phyloP scores from a whole-genome alignment of 2,113 vertebrate genomes.

The Butastur rufipennis region DNA sequence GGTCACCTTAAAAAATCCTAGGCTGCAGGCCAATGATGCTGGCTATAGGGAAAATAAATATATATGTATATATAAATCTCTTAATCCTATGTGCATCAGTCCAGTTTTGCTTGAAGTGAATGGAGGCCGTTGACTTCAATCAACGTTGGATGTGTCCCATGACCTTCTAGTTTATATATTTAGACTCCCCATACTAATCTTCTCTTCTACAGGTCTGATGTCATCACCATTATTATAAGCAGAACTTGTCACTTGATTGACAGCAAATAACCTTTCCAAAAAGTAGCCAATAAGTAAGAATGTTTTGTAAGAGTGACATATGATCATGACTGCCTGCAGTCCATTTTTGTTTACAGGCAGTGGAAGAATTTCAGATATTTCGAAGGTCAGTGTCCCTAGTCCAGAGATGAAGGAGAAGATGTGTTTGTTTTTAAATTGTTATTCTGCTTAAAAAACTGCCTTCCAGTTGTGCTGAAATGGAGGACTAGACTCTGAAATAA shows the following conservation, averaged over 20 bases:
- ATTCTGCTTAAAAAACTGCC: not conserved
- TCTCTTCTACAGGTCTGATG: constrained; percentile 31
- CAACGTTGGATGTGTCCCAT: not conserved
- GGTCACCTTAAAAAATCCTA: constrained; percentile 7
- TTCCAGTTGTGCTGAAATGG: not conserved
- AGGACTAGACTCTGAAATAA: not conserved
- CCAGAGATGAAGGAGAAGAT: not conserved
- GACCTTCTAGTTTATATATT: constrained; percentile 58
- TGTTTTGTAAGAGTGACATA: constrained; percentile 1
- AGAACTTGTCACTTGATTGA: constrained; percentile 42
- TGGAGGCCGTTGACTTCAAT: not conserved
- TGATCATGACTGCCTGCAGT: not conserved
- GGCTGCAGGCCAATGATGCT: not conserved
- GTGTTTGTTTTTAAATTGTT: not conserved
- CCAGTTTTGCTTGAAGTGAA: not conserved
- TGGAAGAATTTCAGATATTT: constrained; percentile 43
- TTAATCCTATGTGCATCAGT: not conserved
- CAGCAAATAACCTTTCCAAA: constrained; percentile 44
- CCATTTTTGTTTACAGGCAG: constrained; percentile 35
- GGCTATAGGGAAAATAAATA: not conserved
- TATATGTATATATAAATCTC: not conserved
- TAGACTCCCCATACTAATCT: constrained; percentile 20
- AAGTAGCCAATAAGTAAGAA: constrained; percentile 8
- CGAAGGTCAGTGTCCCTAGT: not conserved
- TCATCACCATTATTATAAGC: constrained; percentile 57